Evolutionary conservation across 2,888 invertebrate genomes (phyloP).

Genomic region (Sphaerophoria taeniata): DNA sequence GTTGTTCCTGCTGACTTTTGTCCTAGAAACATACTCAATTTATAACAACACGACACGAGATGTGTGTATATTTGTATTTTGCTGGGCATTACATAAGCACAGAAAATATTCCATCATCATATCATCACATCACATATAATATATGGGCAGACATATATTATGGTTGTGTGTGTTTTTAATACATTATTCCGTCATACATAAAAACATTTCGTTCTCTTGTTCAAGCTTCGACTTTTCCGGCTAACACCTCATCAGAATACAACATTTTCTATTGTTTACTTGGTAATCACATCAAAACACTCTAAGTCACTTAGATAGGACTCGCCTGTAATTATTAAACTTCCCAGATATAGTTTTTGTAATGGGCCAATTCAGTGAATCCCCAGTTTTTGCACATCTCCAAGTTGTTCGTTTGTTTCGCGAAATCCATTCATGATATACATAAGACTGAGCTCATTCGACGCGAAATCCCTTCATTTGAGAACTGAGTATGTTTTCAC

Average conservation of each 20-base stretch:
- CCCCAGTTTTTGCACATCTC: too few relatives aligned
- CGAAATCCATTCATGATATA: too few relatives aligned
- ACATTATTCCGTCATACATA: too few relatives aligned
- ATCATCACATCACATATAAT: slow-evolving; percentile 18
- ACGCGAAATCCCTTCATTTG: too few relatives aligned
- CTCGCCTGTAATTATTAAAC: too few relatives aligned
- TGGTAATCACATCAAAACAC: not conserved
- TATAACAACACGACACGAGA: not conserved
- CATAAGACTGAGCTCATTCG: too few relatives aligned
- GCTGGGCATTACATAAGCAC: slow-evolving; percentile 4
- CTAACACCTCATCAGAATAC: not conserved
- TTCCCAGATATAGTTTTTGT: too few relatives aligned
- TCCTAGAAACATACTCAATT: slow-evolving; percentile 39
- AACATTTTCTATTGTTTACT: not conserved
- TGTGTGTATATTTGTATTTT: too few relatives aligned
- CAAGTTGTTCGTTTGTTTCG: too few relatives aligned
- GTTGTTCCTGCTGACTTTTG: slow-evolving; percentile 21
- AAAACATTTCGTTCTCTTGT: too few relatives aligned
- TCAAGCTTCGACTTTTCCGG: not conserved
- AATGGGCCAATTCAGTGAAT: too few relatives aligned
- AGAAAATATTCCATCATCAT: slow-evolving; percentile 51
- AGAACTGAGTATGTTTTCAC: too few relatives aligned
- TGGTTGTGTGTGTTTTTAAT: not conserved
- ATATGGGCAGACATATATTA: not conserved
- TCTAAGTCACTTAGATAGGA: not conserved